Evolutionary conservation across 2,113 vertebrate species (phyloP).

Genomic region (Conger conger): DNA sequence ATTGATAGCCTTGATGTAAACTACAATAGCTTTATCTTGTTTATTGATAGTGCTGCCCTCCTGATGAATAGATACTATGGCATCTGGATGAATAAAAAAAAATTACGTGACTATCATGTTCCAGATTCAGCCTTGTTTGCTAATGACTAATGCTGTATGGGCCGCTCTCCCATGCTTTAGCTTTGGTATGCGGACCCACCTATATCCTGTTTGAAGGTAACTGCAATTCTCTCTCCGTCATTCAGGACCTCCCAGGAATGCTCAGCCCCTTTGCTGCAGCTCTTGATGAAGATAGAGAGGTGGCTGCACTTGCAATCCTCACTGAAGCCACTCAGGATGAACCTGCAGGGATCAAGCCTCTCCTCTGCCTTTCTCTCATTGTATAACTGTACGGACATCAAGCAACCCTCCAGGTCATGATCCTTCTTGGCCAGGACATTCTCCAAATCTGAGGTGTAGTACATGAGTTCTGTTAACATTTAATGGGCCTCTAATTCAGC

Average conservation of each 20-base stretch:
- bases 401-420: conserved; percentile 26
- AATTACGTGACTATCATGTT: background rate
- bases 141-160: background rate
- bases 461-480: background rate
- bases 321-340: conserved; percentile 52
- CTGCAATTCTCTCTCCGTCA: conserved; percentile 43
- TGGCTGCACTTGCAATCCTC: conserved; percentile 29
- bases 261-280: conserved; percentile 45
- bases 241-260: conserved; percentile 51
- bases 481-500: background rate
- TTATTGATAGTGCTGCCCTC: no score
- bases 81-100: no score
- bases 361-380: conserved; percentile 22
- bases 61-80: no score
- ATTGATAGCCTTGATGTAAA: background rate
- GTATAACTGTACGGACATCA: conserved; percentile 41
- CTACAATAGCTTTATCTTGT: background rate
- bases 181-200: conserved; percentile 38
- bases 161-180: background rate
- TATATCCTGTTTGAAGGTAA: conserved; percentile 53
- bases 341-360: conserved; percentile 42
- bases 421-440: conserved; percentile 37
- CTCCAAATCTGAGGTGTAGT: conserved; percentile 38
- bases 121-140: background rate
- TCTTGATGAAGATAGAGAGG: conserved; percentile 48